Evolutionary conservation across 2,888 invertebrate genomes (phyloP).

Genomic region (Acronicta aceris): DNA sequence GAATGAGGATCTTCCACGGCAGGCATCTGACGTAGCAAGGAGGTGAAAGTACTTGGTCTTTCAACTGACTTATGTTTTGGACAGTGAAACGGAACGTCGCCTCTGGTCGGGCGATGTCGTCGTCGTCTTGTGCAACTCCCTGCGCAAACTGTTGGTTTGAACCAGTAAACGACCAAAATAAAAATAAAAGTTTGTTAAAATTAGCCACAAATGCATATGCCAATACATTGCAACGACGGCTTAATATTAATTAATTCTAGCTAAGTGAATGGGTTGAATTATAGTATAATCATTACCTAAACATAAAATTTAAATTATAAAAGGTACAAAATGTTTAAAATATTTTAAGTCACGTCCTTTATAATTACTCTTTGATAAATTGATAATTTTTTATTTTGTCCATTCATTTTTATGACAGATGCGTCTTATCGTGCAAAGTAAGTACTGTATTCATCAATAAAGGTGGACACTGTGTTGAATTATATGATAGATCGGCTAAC

Average conservation of each 20-base stretch:
- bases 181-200: neutral
- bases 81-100: conserved; percentile 97
- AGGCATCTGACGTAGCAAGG: conserved; percentile 97
- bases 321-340: neutral
- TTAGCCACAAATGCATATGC: neutral
- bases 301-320: neutral
- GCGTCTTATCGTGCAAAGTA: neutral
- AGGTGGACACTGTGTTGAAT: conserved; percentile 17
- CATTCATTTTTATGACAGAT: neutral
- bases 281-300: too few species aligned
- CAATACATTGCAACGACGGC: neutral
- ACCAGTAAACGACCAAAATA: conserved; percentile 1
- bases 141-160: conserved; percentile 56
- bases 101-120: conserved; percentile 96
- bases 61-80: conserved; percentile 95
- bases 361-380: neutral
- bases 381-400: neutral
- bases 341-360: neutral
- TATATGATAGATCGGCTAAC: conserved; percentile 54
- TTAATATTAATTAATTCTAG: neutral
- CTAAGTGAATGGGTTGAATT: neutral
- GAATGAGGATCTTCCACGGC: conserved; percentile 99
- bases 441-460: conserved; percentile 9
- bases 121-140: conserved; percentile 89
- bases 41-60: conserved; percentile 95